phyloP scores from a whole-genome alignment of 2,113 vertebrate genomes.

The Labeo rohita region DNA sequence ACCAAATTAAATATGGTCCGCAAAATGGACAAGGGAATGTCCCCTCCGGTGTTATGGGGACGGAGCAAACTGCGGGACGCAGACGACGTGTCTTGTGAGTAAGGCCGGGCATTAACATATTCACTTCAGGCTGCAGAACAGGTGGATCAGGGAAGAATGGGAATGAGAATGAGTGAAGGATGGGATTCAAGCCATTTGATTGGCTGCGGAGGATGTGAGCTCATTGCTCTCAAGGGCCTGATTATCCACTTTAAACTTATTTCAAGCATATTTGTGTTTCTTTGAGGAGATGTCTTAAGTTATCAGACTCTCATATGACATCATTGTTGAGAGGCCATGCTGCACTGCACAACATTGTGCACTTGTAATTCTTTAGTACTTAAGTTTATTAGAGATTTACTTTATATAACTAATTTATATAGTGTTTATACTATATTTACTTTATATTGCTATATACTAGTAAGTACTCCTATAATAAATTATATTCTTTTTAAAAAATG shows the following conservation, averaged over 20 bases:
- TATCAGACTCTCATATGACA: slow-evolving; percentile 21
- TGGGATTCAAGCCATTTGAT: slow-evolving; percentile 36
- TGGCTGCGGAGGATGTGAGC: slow-evolving; percentile 26
- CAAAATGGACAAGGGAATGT: slow-evolving; percentile 57
- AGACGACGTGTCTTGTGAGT: slow-evolving; percentile 19
- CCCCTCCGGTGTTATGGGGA: slow-evolving; percentile 39
- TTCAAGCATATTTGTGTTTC: slow-evolving; percentile 54
- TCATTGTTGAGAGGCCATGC: background rate
- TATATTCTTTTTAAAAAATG: no score
- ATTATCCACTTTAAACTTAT: slow-evolving; percentile 46
- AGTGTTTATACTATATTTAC: no score
- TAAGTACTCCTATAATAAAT: no score
- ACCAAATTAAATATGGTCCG: slow-evolving; percentile 53
- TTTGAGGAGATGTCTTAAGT: slow-evolving; percentile 33
- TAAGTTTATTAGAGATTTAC: background rate
- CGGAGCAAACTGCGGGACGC: background rate
- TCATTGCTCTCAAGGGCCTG: slow-evolving; percentile 45
- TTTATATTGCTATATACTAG: no score
- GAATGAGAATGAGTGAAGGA: slow-evolving; percentile 44
- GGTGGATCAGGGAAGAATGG: slow-evolving; percentile 32
- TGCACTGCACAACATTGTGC: background rate
- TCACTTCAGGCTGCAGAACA: slow-evolving; percentile 47
- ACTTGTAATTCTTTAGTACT: background rate
- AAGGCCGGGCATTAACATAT: slow-evolving; percentile 46
- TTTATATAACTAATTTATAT: background rate